Evolutionary conservation across 2,113 vertebrate species (phyloP).

Genomic region (Anarrhichthys ocellatus): DNA sequence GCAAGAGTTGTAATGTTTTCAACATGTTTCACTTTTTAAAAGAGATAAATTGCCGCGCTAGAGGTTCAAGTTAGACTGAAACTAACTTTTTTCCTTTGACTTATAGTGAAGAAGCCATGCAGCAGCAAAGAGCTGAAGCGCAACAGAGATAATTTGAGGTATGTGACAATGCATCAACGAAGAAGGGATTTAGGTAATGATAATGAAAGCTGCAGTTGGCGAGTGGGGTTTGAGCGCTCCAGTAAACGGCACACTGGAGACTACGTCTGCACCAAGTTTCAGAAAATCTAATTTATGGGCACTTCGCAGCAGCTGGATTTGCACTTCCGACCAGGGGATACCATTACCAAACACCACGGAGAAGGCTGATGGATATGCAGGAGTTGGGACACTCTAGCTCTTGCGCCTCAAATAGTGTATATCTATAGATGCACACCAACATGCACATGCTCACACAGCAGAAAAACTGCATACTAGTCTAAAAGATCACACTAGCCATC

Average conservation of each 20-base stretch:
- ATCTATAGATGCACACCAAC: slow-evolving; percentile 23
- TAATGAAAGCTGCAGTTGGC: slow-evolving; percentile 59
- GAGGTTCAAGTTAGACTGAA: slow-evolving; percentile 32
- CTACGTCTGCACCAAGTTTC: slow-evolving; percentile 68
- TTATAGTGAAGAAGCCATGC: neutral
- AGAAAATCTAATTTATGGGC: slow-evolving; percentile 82
- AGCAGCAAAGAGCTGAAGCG: slow-evolving; percentile 10
- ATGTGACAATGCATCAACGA: slow-evolving; percentile 43
- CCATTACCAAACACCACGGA: slow-evolving; percentile 76
- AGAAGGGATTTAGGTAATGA: slow-evolving; percentile 66
- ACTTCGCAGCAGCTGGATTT: slow-evolving; percentile 81
- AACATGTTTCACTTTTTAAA: slow-evolving; percentile 63
- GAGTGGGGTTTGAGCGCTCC: slow-evolving; percentile 32
- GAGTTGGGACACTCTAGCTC: slow-evolving; percentile 15
- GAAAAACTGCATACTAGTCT: neutral
- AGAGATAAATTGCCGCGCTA: slow-evolving; percentile 51
- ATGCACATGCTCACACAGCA: neutral
- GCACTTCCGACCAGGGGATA: slow-evolving; percentile 83
- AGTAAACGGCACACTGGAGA: slow-evolving; percentile 69
- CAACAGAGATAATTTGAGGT: slow-evolving; percentile 29
- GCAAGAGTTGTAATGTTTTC: slow-evolving; percentile 67
- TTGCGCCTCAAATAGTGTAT: slow-evolving; percentile 25
- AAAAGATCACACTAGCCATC: neutral
- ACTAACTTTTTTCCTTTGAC: neutral
- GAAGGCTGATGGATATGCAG: slow-evolving; percentile 53